phyloP scores from a whole-genome alignment of 2,113 vertebrate species.

The Proteles cristata region DNA sequence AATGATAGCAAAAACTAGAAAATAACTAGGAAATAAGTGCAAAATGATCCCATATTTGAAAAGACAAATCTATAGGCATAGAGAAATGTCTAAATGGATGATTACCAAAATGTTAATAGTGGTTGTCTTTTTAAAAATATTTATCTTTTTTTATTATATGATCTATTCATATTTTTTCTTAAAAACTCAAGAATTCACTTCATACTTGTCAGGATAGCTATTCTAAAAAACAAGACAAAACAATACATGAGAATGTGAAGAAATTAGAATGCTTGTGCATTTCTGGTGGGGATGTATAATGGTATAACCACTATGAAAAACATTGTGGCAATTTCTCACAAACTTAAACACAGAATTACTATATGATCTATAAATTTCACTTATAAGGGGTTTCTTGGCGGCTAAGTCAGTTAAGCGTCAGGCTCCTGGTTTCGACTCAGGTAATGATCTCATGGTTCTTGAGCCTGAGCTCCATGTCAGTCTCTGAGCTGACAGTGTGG shows the following conservation, averaged over 20 bases:
- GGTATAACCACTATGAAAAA: not conserved
- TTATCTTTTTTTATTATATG: not conserved
- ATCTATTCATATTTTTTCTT: not conserved
- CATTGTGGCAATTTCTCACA: not conserved
- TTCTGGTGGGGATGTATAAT: not conserved
- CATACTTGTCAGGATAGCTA: not conserved
- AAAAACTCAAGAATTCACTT: slow-evolving; percentile 1
- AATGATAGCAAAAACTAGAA: not conserved
- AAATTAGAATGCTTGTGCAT: not conserved
- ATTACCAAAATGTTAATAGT: not conserved
- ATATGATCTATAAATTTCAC: not conserved
- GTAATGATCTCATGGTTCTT: too few relatives aligned
- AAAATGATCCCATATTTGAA: not conserved
- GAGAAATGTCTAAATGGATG: not conserved
- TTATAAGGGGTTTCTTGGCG: not conserved
- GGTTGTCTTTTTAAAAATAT: not conserved
- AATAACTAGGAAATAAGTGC: not conserved
- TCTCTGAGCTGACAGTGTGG: too few relatives aligned
- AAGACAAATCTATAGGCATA: not conserved
- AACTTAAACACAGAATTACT: not conserved
- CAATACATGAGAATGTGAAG: not conserved
- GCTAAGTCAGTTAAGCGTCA: too few relatives aligned
- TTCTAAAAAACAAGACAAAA: not conserved
- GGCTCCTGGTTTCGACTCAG: too few relatives aligned
- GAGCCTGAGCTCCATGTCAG: too few relatives aligned